phyloP scores from a whole-genome alignment of 1,140 invertebrate genomes.

The Drosophila pectinifera region DNA sequence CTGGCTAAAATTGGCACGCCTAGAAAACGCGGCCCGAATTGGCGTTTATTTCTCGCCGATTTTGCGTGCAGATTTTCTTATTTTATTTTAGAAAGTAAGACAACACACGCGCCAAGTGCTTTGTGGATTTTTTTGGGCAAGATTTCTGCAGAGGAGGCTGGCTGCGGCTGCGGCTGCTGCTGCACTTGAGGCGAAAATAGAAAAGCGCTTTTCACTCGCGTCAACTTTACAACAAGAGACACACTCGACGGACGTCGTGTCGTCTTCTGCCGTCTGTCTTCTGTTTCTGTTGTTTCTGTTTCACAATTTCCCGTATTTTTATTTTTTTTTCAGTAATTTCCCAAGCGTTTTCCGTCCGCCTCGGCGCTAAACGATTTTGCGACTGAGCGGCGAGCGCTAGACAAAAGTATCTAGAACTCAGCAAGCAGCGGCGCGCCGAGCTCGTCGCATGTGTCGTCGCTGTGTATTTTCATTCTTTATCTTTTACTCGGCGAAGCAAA shows the following conservation, averaged over 20 bases:
- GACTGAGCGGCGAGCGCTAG: conserved; percentile 69
- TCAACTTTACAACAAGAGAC: conserved; percentile 67
- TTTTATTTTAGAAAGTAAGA: conserved; percentile 77
- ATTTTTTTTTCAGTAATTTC: conserved; percentile 44
- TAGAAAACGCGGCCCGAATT: conserved; percentile 24
- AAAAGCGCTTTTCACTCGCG: conserved; percentile 77
- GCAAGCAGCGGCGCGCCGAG: conserved; percentile 8
- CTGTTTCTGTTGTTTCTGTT: conserved; percentile 38
- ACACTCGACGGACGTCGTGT: conserved; percentile 36
- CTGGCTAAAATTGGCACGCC: conserved; percentile 40
- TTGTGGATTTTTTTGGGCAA: conserved; percentile 11
- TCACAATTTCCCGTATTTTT: conserved; percentile 22
- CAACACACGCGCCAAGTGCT: conserved; percentile 66
- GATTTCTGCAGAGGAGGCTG: conserved; percentile 13
- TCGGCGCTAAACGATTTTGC: conserved; percentile 79
- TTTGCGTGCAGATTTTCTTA: conserved; percentile 44
- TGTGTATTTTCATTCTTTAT: conserved; percentile 73
- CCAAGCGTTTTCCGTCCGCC: conserved; percentile 62
- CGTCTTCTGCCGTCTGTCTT: conserved; percentile 26
- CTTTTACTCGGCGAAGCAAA: conserved; percentile 72
- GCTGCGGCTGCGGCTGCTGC: background rate
- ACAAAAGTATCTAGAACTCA: conserved; percentile 84
- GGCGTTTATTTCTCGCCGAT: conserved; percentile 35
- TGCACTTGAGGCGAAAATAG: conserved; percentile 83
- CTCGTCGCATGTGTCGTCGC: too few relatives aligned